Base-by-base conservation (phyloP, 1,140 invertebrate species). In the Cotesia chilonis region DNA sequence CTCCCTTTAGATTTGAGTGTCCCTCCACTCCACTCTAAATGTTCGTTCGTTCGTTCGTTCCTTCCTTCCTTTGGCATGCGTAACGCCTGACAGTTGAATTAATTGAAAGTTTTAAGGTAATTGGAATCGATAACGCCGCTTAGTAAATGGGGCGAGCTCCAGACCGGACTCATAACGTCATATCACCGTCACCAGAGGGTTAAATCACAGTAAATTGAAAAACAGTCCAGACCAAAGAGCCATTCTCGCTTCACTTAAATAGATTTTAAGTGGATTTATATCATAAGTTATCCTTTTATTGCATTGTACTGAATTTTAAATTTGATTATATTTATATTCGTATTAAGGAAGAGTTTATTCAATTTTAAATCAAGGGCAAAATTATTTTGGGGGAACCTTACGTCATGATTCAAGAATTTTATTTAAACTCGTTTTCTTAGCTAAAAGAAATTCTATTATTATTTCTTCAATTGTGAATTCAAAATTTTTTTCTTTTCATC, bases 31-130 rank as follows among this genome's bases (percentile, higher is more conserved):
- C 28, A 67, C 28, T 37, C 12, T 67, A 41, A 20, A 41, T 67
- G n/a, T 52, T 41, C 28, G 41, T 57, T 12, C 14, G 51, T 47
- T 77, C 76, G 70, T 38, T 14, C 14, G 14, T 14, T 77, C 76
- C 67, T 38, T 71, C 59, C 74, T 65, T 66, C 67, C 66, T 72
- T 65, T 67, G 41, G 41, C 74, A 60, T 52, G 68, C 65, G 70
- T 73, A 76, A 68, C 74, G 76, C 76, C 76, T 78, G 82, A 82
- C 81, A 83, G 78, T 74, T 63, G 77, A 80, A 84, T 83, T 82
- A 83, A 83, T 83, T 80, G 82, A 83, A 84, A 83, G 77, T 82
- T 84, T 83, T 79, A 80, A 80, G 81, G 69, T 80, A 80, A 82
- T 81, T 82, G 80, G 77, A 82, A 82, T 80, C 80, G 78, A 80